Conservation (phyloP, 2,113 vertebrate genomes). For the Nasalis larvatus region DNA sequence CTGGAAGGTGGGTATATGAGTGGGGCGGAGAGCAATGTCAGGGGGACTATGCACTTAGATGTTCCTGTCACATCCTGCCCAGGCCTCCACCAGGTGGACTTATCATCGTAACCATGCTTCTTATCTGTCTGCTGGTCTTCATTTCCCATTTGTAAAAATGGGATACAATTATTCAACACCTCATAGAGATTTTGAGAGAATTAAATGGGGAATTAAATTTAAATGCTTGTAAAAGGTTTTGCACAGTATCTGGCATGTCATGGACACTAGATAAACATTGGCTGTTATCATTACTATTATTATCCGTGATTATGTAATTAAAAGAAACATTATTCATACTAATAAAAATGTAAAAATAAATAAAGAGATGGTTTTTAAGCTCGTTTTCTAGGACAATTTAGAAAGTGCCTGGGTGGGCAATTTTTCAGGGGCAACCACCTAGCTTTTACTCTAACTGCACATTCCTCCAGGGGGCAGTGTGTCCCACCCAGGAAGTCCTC, state of each 20-base stretch:
- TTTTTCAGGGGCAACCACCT: neutral
- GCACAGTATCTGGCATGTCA: neutral
- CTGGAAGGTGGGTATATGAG: accelerated
- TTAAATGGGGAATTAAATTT: neutral
- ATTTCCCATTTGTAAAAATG: neutral
- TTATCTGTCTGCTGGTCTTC: neutral
- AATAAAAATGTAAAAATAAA: neutral
- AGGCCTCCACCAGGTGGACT: no score
- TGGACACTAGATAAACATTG: neutral
- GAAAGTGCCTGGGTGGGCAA: neutral
- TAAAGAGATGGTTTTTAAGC: neutral
- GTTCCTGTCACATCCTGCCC: neutral
- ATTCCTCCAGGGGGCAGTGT: neutral
- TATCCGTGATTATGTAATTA: neutral
- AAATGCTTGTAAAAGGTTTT: neutral
- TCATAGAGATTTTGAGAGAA: neutral
- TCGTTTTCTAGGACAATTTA: neutral
- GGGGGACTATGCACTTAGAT: no score
- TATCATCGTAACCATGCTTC: neutral
- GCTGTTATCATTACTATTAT: neutral
- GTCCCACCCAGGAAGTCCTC: neutral
- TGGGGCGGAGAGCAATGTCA: accelerated
- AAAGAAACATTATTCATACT: neutral
- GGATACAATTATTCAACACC: neutral
- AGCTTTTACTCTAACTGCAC: no score